Conservation (phyloP, 2,797 vertebrate genomes). For the Spatula versicolor region DNA sequence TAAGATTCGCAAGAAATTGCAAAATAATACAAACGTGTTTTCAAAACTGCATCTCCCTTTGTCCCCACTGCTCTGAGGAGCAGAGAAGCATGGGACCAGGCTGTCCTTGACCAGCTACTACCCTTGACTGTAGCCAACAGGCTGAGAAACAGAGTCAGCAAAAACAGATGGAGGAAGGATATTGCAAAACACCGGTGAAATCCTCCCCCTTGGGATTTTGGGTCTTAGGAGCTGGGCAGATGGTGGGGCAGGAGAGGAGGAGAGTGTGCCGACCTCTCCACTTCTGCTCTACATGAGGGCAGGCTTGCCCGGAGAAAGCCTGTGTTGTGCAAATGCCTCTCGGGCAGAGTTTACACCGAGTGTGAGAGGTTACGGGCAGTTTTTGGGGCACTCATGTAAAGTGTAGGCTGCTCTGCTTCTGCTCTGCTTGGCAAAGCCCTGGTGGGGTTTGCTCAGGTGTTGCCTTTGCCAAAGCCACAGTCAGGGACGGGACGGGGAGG, state of each 20-base stretch:
- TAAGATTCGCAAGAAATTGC: background rate
- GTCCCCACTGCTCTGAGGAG: slow-evolving; percentile 4
- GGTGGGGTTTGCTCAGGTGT: background rate
- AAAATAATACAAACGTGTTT: slow-evolving; percentile 53
- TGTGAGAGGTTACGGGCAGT: rapidly evolving
- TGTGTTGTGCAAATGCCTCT: background rate
- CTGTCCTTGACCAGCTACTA: background rate
- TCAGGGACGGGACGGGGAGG: background rate
- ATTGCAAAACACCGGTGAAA: slow-evolving; percentile 5
- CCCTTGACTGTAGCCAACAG: background rate
- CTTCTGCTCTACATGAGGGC: background rate
- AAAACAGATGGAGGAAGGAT: slow-evolving; percentile 1
- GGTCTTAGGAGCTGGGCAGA: background rate
- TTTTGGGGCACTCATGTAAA: background rate
- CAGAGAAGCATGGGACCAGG: slow-evolving; percentile 11
- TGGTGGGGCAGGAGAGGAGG: background rate
- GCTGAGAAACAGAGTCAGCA: background rate
- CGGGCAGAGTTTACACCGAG: background rate
- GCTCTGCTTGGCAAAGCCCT: background rate
- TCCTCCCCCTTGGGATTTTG: background rate
- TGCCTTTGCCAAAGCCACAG: background rate
- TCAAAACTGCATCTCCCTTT: slow-evolving; percentile 28
- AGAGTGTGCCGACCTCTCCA: background rate
- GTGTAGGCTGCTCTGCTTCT: background rate
- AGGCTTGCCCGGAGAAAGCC: background rate